Percentiles rank a stretch among this genome's conserved stretches.
Evolutionary conservation across 2,113 vertebrate genomes (phyloP).

Genomic region (Syngnathoides biaculeatus): DNA sequence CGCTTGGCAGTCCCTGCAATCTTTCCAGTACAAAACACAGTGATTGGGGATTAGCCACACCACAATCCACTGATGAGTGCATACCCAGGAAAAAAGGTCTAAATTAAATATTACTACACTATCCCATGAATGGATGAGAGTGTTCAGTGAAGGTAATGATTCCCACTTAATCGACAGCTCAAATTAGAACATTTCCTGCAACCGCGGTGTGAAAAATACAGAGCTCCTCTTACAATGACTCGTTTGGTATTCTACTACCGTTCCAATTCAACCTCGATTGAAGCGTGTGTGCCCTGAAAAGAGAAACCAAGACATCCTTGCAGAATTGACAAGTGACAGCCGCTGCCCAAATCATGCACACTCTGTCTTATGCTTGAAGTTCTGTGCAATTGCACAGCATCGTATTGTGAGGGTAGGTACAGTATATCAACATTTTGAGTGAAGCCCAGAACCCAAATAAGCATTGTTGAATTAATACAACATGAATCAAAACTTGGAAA

Average conservation of each 20-base stretch:
- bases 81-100: constrained; percentile 23
- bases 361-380: not conserved
- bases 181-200: constrained; percentile 34
- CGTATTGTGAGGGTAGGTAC: not conserved
- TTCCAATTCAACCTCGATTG: constrained; percentile 34
- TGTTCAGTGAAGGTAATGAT: constrained; percentile 10
- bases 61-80: constrained; percentile 26
- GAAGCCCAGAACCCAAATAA: too few species aligned
- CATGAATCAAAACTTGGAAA: not conserved
- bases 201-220: constrained; percentile 14
- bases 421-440: not conserved
- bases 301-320: constrained; percentile 50
- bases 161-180: constrained; percentile 37
- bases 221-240: constrained; percentile 11
- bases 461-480: not conserved
- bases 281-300: constrained; percentile 46
- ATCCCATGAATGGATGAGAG: constrained; percentile 36
- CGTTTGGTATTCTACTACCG: constrained; percentile 22
- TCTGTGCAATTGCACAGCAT: not conserved
- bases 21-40: constrained; percentile 21
- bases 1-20: constrained; percentile 14
- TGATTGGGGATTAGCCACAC: constrained; percentile 27
- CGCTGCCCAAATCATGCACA: constrained; percentile 7
- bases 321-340: constrained; percentile 34
- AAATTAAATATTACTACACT: constrained; percentile 36